These are phyloP conservation scores for Callimorpha dominula DNA, from an alignment of 2,888 invertebrate genomes.

Conservation along the genomic window DNA sequence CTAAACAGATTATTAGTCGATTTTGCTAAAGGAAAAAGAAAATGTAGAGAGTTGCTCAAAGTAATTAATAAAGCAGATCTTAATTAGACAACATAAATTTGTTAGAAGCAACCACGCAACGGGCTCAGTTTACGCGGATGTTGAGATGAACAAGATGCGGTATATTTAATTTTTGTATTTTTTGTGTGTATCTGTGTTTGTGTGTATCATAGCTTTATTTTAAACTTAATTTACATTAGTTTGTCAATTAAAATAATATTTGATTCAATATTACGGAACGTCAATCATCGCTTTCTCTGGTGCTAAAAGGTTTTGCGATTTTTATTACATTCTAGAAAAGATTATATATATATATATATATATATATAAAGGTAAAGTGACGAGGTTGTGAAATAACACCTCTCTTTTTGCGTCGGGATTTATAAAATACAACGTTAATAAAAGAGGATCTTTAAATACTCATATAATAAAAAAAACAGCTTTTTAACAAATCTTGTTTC, in stretches of 20 bases:
- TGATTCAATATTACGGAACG: too few species aligned
- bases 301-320: too few species aligned
- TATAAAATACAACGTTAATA: neutral
- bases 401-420: too few species aligned
- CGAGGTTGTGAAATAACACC: too few species aligned
- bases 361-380: too few species aligned
- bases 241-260: too few species aligned
- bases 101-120: constrained; percentile 60
- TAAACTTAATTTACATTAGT: too few species aligned
- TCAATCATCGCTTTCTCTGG: too few species aligned
- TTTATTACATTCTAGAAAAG: too few species aligned
- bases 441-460: neutral
- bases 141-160: constrained; percentile 19
- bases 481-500: neutral
- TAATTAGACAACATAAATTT: constrained; percentile 74
- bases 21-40: constrained; percentile 43
- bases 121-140: constrained; percentile 29
- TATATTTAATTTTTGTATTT: neutral
- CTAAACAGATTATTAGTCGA: constrained; percentile 48
- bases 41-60: constrained; percentile 54
- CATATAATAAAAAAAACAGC: neutral
- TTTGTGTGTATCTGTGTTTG: too few species aligned
- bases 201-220: too few species aligned
- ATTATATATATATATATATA: too few species aligned
- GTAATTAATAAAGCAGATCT: constrained; percentile 78